Evolutionary conservation across 2,888 invertebrate genomes (phyloP).

Genomic region (Odontomyia ornata): DNA sequence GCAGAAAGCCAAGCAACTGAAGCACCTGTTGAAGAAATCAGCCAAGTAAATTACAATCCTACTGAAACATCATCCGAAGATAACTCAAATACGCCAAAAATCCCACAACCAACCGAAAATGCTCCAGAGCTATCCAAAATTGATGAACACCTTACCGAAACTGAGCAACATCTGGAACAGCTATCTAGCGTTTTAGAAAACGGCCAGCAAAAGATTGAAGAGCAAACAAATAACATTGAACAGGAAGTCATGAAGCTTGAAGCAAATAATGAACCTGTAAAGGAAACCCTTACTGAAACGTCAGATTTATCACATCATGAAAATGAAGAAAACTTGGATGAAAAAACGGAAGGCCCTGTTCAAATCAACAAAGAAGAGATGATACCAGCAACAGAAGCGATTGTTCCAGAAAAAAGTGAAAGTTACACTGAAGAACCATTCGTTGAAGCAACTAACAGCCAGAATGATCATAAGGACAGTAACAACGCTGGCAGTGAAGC

Average conservation of each 20-base stretch:
- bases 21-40: not conserved
- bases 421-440: not conserved
- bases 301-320: not conserved
- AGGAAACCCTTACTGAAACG: too few species aligned
- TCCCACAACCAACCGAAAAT: not conserved
- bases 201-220: not conserved
- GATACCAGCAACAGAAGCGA: not conserved
- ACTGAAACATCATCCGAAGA: not conserved
- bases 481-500: not conserved
- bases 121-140: not conserved
- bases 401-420: not conserved
- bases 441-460: not conserved
- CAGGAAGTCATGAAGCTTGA: not conserved
- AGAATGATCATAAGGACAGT: not conserved
- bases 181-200: not conserved
- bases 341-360: too few species aligned
- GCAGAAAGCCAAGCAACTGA: not conserved
- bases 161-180: not conserved
- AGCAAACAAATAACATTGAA: constrained; percentile 21
- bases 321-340: not conserved
- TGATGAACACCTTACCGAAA: not conserved
- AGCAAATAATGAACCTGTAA: not conserved
- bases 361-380: not conserved
- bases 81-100: not conserved
- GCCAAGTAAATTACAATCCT: not conserved